Evolutionary conservation across 2,888 invertebrate species (phyloP).

Genomic region (Onchidella celtica): DNA sequence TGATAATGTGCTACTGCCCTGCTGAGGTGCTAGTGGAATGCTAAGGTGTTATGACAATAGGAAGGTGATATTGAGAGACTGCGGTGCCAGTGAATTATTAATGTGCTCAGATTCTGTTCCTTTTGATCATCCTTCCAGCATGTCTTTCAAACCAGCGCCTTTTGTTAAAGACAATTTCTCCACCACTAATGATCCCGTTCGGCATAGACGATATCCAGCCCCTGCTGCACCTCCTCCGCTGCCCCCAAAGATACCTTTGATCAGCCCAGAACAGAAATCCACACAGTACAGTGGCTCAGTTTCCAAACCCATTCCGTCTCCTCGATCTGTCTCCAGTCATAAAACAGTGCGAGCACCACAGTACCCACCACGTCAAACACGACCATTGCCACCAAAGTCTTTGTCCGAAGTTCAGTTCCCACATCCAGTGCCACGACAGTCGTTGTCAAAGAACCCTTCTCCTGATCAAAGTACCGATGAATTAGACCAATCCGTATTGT

Average conservation of each 20-base stretch:
- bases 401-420: too few species aligned
- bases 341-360: background rate
- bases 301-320: background rate
- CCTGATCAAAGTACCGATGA: background rate
- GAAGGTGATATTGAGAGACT: too few species aligned
- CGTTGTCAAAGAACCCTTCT: too few species aligned
- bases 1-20: too few species aligned
- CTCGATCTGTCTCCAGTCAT: background rate
- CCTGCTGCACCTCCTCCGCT: background rate
- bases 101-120: background rate
- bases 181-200: background rate
- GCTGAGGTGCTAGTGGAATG: too few species aligned
- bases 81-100: too few species aligned
- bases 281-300: background rate
- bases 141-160: conserved; percentile 1
- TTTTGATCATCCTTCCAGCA: background rate
- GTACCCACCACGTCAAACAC: background rate
- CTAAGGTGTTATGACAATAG: too few species aligned
- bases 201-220: background rate
- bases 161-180: background rate
- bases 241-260: background rate
- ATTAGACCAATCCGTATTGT: conserved; percentile 21
- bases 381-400: too few species aligned
- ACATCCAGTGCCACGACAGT: background rate
- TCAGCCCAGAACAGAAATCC: background rate